phyloP scores from a whole-genome alignment of 2,113 vertebrate species.

The Bufo bufo region DNA sequence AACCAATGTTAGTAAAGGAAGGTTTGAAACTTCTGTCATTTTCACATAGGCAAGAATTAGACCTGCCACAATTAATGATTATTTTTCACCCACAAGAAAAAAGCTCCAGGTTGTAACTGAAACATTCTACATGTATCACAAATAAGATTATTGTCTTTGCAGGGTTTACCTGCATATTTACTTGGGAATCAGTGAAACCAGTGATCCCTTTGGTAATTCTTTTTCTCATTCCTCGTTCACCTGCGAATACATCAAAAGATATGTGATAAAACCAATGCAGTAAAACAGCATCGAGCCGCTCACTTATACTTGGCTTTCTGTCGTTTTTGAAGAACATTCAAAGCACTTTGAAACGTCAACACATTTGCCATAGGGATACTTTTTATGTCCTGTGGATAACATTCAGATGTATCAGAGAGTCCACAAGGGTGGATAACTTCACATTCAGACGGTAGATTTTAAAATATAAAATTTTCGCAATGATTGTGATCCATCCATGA shows the following conservation, averaged over 20 bases:
- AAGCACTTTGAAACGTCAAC: constrained; percentile 9
- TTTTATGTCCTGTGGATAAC: constrained; percentile 1
- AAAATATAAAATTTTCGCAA: neutral
- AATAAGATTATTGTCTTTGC: neutral
- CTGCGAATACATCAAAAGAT: neutral
- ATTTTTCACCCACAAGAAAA: neutral
- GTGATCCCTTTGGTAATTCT: neutral
- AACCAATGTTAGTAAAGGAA: no score
- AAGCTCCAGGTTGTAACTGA: no score
- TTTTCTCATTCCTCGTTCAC: neutral
- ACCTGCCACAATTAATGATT: neutral
- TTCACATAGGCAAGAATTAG: neutral
- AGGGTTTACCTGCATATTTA: neutral
- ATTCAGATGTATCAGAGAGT: neutral
- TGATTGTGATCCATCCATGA: neutral
- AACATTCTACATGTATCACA: neutral
- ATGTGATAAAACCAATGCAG: constrained; percentile 4
- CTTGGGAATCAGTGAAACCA: neutral
- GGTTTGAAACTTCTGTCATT: no score
- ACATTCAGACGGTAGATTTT: neutral
- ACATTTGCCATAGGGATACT: neutral
- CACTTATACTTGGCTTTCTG: neutral
- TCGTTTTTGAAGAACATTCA: neutral
- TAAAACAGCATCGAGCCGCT: neutral
- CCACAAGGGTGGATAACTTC: neutral